These are phyloP conservation scores for Autographa gamma DNA, from an alignment of 2,888 invertebrate genomes.

Conservation along the genomic window DNA sequence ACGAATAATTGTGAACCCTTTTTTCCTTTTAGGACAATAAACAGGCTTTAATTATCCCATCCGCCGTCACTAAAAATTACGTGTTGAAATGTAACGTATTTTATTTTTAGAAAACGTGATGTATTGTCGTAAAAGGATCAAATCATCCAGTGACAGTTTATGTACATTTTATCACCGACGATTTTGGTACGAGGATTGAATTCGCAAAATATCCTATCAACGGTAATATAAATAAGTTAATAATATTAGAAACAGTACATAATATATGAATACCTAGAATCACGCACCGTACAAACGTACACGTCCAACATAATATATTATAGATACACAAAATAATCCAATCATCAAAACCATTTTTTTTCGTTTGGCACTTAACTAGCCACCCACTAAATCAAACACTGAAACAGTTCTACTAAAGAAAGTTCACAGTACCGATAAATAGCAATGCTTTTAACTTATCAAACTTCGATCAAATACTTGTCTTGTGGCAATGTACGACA, in stretches of 20 bases:
- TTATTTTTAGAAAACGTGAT: conserved; percentile 29
- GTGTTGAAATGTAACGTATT: conserved; percentile 20
- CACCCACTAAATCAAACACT: conserved; percentile 16
- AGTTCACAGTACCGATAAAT: conserved; percentile 1
- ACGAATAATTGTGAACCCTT: conserved; percentile 10
- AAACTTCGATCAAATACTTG: conserved; percentile 24
- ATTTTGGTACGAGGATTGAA: background rate
- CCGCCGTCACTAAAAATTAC: conserved; percentile 42
- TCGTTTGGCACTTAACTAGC: too few relatives aligned
- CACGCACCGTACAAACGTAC: too few relatives aligned
- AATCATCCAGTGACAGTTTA: background rate
- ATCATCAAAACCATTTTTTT: too few relatives aligned
- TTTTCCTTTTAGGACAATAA: conserved; percentile 48
- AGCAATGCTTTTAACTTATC: conserved; percentile 8
- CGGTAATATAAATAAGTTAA: too few relatives aligned
- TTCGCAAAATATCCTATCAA: too few relatives aligned
- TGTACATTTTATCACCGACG: background rate
- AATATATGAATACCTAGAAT: too few relatives aligned
- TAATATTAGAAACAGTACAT: too few relatives aligned
- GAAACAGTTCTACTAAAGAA: conserved; percentile 5
- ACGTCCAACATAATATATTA: too few relatives aligned
- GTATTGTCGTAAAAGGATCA: background rate
- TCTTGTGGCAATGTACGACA: conserved; percentile 19
- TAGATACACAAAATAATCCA: too few relatives aligned
- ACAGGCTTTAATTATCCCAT: conserved; percentile 56